A percentile compares a stretch with the other conserved stretches of the same genome.
These are phyloP conservation scores for Dorcus parallelipipedus DNA, from an alignment of 2,888 invertebrate species.

Conservation along the genomic window DNA sequence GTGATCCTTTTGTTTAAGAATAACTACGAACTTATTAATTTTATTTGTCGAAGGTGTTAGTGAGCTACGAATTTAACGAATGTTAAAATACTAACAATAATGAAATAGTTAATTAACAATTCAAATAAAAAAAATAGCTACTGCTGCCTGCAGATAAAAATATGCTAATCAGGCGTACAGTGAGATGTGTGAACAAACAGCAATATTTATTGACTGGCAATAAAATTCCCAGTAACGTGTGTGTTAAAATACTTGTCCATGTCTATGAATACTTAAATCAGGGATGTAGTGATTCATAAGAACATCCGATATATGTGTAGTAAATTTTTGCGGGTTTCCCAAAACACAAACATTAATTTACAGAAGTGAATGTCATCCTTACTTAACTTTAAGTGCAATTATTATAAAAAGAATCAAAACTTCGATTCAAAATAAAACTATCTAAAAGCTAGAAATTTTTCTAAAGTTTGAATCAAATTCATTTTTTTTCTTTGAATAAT, in stretches of 20 bases:
- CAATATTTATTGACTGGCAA: constrained; percentile 14
- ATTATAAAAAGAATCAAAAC: no score
- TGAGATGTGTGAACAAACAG: constrained; percentile 11
- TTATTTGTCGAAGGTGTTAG: constrained; percentile 11
- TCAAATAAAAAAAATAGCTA: constrained; percentile 9
- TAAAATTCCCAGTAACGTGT: constrained; percentile 12
- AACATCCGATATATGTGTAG: no score
- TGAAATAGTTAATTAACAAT: constrained; percentile 18
- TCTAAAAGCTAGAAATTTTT: no score
- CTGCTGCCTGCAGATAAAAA: background rate
- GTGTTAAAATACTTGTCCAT: constrained; percentile 9
- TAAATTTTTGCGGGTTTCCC: no score
- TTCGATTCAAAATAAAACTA: no score
- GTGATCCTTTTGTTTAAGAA: background rate
- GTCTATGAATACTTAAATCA: no score
- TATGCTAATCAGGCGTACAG: background rate
- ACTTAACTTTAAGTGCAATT: no score
- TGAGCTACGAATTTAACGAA: constrained; percentile 9
- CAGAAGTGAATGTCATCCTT: no score
- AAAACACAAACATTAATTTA: no score
- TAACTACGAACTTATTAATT: background rate
- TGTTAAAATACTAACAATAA: constrained; percentile 16
- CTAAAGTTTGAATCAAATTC: no score
- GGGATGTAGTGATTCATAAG: no score
- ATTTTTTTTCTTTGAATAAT: no score